Evolutionary conservation across 2,797 vertebrate genomes (phyloP), one percentile per base, ranked within the genome.

Genomic region (Catostomus latipinnis): DNA sequence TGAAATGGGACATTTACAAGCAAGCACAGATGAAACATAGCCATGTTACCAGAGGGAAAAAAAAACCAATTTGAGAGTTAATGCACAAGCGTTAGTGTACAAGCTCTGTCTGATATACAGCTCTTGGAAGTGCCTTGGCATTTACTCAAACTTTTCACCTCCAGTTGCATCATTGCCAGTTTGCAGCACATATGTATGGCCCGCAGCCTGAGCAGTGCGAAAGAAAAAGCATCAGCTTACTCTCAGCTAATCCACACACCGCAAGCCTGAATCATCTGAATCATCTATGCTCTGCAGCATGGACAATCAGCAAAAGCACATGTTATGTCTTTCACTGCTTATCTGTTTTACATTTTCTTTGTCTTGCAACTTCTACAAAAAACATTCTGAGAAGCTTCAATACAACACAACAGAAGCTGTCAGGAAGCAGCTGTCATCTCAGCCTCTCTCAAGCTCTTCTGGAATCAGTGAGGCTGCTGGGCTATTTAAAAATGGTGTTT

Each of bases 41-140:
- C 8, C n/a, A 43, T 68, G 58, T 58, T 58, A 49, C 34, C 34
- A 3, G 4, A 3, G 4, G 4, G 2, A 34, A 34, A 34, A 34
- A 34, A 3, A 68, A 43, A 48, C 34, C 22, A 14, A 54, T 56
- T 63, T 4, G 34, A 56, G 14, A 46, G 16, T 49, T 50, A 9
- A 8, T 22, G 14, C 45, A 34, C 2, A 73, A 48, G 45, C 16
- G 61, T 49, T 61, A 73, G 57, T 8, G 57, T n/a, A 62, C 16
- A 12, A 14, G 14, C 71, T 81, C 14, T 54, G 49, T 54, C 34
- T 50, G 16, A 4, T 57, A 12, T 43, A 49, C 43, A 50, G 43
- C 53, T 79, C 14, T 5, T 67, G 63, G 16, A 74, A 70, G 8
- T 78, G 71, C 57, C 67, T 74, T 74, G 74, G 75, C 58, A 69